Evolutionary conservation across 2,797 vertebrate species (phyloP).

Genomic region (Channallabes apus): DNA sequence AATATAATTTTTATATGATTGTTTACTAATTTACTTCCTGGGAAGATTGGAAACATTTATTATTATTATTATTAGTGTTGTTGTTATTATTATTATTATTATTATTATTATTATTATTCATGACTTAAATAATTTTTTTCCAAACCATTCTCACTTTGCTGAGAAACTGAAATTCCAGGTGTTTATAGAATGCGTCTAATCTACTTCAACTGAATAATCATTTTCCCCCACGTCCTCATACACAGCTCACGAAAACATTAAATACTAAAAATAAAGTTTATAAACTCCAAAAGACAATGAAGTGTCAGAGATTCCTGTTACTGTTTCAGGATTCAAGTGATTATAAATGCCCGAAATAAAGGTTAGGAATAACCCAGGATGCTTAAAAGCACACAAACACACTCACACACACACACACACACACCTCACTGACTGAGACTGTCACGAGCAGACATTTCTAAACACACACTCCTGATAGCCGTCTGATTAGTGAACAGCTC

Average conservation of each 20-base stretch:
- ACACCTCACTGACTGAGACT: background rate
- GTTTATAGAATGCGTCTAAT: background rate
- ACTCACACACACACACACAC: background rate
- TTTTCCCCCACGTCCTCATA: background rate
- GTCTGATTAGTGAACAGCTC: constrained; percentile 63
- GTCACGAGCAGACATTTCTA: background rate
- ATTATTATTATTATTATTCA: background rate
- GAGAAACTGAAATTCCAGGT: background rate
- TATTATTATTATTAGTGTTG: background rate
- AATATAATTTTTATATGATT: background rate
- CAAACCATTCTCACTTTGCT: background rate
- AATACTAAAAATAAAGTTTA: background rate
- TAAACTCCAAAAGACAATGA: background rate
- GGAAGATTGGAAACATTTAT: too few species aligned
- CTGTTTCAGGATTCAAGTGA: background rate
- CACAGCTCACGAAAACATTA: background rate
- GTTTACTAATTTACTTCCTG: background rate
- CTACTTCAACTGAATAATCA: background rate
- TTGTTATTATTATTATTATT: background rate
- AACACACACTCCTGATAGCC: constrained; percentile 1
- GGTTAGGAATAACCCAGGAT: background rate
- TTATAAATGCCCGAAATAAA: too few species aligned
- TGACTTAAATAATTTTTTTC: background rate
- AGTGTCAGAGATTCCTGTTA: background rate
- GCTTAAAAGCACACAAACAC: background rate